Conservation (phyloP, 1,140 invertebrate genomes). For the Homalodisca vitripennis region DNA sequence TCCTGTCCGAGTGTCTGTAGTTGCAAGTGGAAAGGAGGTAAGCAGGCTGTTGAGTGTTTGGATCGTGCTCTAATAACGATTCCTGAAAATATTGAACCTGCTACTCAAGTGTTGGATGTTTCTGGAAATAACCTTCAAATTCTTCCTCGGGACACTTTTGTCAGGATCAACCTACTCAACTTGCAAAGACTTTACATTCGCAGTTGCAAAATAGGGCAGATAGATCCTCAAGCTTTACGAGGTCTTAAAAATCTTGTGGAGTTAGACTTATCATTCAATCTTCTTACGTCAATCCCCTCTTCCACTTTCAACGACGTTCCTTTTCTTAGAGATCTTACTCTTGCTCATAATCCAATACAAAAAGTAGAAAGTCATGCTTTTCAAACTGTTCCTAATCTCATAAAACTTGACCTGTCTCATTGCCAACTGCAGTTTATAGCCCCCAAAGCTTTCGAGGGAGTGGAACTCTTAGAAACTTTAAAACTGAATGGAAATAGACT, state of each 20-base stretch:
- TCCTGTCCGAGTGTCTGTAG: slow-evolving; percentile 73
- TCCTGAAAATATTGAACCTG: slow-evolving; percentile 77
- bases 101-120: slow-evolving; percentile 86
- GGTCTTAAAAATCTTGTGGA: slow-evolving; percentile 86
- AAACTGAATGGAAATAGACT: slow-evolving; percentile 81
- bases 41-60: slow-evolving; percentile 86
- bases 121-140: slow-evolving; percentile 83
- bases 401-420: slow-evolving; percentile 81
- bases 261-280: slow-evolving; percentile 81
- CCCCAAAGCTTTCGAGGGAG: slow-evolving; percentile 71
- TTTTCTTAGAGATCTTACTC: slow-evolving; percentile 74
- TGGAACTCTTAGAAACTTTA: slow-evolving; percentile 74
- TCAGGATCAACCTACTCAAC: slow-evolving; percentile 75
- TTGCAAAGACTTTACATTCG: slow-evolving; percentile 81
- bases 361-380: slow-evolving; percentile 77
- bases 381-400: slow-evolving; percentile 66
- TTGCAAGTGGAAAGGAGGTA: slow-evolving; percentile 92
- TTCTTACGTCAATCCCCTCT: slow-evolving; percentile 74
- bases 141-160: slow-evolving; percentile 76
- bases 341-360: slow-evolving; percentile 78
- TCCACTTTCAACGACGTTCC: slow-evolving; percentile 72
- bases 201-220: slow-evolving; percentile 77
- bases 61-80: slow-evolving; percentile 77
- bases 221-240: slow-evolving; percentile 77
- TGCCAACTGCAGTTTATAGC: slow-evolving; percentile 76